These are phyloP conservation scores for Lepidocolaptes lacrymiger DNA, from an alignment of 2,797 vertebrate genomes.

Conservation along the genomic window DNA sequence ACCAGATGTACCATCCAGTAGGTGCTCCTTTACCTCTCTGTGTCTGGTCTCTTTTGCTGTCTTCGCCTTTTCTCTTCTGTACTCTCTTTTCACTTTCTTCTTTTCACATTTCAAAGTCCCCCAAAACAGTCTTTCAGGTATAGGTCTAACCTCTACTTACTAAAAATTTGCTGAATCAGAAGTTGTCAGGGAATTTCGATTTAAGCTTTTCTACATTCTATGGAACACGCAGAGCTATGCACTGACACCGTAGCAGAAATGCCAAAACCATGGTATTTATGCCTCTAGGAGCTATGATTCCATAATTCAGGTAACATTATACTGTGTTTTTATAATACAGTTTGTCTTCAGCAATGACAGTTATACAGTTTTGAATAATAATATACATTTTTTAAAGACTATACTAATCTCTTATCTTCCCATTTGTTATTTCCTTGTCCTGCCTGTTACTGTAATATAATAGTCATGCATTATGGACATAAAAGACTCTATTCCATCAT, in stretches of 20 bases:
- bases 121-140: not conserved
- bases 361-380: constrained; percentile 58
- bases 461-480: constrained; percentile 21
- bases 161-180: constrained; percentile 32
- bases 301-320: constrained; percentile 20
- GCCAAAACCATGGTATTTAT: constrained; percentile 21
- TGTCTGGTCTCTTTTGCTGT: not conserved
- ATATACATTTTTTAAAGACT: constrained; percentile 50
- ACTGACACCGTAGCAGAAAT: constrained; percentile 16
- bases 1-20: not conserved
- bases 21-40: not conserved
- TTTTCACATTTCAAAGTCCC: not conserved
- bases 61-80: not conserved
- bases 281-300: constrained; percentile 18
- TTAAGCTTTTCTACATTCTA: constrained; percentile 18
- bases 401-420: constrained; percentile 42
- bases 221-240: not conserved
- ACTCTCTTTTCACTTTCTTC: not conserved
- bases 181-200: constrained; percentile 18
- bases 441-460: constrained; percentile 34
- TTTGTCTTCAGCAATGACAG: constrained; percentile 62
- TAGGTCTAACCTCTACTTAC: not conserved
- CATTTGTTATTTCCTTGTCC: constrained; percentile 51
- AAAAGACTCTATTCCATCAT: constrained; percentile 29
- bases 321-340: constrained; percentile 32